Base-by-base conservation (phyloP, 2,797 vertebrate genomes). In the Podarcis siculus region DNA sequence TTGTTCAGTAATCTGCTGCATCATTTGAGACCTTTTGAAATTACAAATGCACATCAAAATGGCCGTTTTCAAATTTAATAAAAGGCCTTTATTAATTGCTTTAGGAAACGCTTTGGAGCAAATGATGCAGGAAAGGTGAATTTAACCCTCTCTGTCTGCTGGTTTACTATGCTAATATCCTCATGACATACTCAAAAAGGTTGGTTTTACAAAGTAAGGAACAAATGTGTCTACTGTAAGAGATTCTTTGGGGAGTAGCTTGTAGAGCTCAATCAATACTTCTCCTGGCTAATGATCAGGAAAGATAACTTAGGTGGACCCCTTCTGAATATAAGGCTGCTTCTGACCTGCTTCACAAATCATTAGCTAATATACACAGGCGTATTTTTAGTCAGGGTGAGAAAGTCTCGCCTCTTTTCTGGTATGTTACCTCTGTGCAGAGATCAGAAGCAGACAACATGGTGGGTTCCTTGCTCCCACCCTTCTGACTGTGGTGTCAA, bases 71-170 rank as follows among this genome's bases (percentile, higher is more conserved):
- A 94, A 90, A 94, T 85, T 79, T 91, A 91, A 90, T 87, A 90
- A 92, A 94, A 91, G 85, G 5, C 89, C 81, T 92, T 92, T 87
- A 75, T 86, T 91, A 93, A 94, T 93, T 92, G 92, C 91, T 94
- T 94, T 91, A 86, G 32, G 86, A 90, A 77, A 83, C 23, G 37
- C 35, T 12, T 81, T 88, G 89, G 83, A 92, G 39, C 78, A 90
- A 83, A 58, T 69, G 25, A 55, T 84, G 71, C 45, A 49, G 89
- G 82, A 90, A 90, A 79, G 17, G 17, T 83, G 61, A 91, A 79
- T 8, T 82, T 19, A 93, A 75, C 42, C 45, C 86, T 92, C 87
- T 80, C 85, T 89, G 2, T 32, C 10, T 61, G 37, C 32, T 35
- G 32, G 45, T 72, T 66, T 86, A 27, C 32, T 42, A 69, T 42